Percentiles rank a stretch among this genome's conserved stretches.
Evolutionary conservation across 2,113 vertebrate genomes (phyloP).

Genomic region (Chaetops frenatus): DNA sequence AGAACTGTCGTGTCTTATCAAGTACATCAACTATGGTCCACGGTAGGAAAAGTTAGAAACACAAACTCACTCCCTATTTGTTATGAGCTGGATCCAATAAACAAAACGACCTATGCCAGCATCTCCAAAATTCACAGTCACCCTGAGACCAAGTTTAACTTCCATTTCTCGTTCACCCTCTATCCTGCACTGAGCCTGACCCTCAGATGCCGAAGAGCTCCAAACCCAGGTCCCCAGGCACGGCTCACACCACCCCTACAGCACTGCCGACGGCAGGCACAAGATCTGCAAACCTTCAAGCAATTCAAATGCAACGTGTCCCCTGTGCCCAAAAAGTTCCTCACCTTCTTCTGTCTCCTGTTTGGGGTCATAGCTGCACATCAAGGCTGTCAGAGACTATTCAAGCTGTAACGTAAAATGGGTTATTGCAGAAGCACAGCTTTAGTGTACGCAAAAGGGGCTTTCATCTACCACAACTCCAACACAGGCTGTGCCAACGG

Average conservation of each 20-base stretch:
- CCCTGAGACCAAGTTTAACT: constrained; percentile 13
- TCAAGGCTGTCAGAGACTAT: background rate
- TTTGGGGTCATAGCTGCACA: constrained; percentile 15
- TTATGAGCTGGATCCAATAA: constrained; percentile 37
- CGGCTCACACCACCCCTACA: background rate
- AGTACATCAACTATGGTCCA: background rate
- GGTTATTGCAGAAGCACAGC: background rate
- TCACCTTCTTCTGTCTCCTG: constrained; percentile 19
- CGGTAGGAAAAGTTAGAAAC: constrained; percentile 30
- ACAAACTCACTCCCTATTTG: constrained; percentile 38
- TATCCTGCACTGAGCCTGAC: background rate
- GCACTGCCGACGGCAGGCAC: background rate
- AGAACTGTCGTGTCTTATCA: background rate
- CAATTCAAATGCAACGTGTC: background rate
- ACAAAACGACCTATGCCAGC: constrained; percentile 15
- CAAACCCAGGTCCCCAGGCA: background rate
- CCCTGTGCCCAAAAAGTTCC: background rate
- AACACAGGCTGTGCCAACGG: background rate
- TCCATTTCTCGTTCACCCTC: background rate
- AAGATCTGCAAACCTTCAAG: constrained; percentile 5
- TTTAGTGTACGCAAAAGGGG: background rate
- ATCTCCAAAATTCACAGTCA: constrained; percentile 34
- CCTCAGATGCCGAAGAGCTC: background rate
- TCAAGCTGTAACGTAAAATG: background rate
- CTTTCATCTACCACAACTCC: background rate